These are phyloP conservation scores for Bombyx mandarina DNA, from an alignment of 1,140 invertebrate genomes.

Conservation along the genomic window DNA sequence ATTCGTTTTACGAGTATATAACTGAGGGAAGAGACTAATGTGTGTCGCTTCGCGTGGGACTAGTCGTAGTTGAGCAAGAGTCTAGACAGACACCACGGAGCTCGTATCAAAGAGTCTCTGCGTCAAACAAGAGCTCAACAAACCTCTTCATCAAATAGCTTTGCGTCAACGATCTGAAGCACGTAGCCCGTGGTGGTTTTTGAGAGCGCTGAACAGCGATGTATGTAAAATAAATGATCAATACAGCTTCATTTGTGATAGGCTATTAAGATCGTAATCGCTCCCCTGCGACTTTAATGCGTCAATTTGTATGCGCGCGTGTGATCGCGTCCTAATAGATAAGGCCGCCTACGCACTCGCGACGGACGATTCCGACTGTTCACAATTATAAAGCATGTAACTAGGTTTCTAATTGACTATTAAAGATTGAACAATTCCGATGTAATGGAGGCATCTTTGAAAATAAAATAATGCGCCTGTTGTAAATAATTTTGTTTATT, in stretches of 20 bases:
- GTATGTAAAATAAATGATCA: conserved; percentile 26
- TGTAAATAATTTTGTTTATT: too few relatives aligned
- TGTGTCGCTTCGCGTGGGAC: too few relatives aligned
- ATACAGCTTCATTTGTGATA: conserved; percentile 46
- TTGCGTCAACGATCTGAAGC: too few relatives aligned
- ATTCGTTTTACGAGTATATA: too few relatives aligned
- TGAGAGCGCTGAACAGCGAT: not conserved
- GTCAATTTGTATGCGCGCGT: conserved; percentile 55
- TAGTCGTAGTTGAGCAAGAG: too few relatives aligned
- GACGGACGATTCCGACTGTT: not conserved
- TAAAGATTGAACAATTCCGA: too few relatives aligned
- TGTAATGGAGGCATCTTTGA: not conserved
- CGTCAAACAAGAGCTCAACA: too few relatives aligned
- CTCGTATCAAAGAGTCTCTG: too few relatives aligned
- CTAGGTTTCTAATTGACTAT: conserved; percentile 9
- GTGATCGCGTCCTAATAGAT: conserved; percentile 38
- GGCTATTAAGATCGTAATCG: conserved; percentile 44
- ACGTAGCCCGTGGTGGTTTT: not conserved
- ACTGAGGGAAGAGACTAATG: too few relatives aligned
- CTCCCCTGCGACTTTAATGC: conserved; percentile 30
- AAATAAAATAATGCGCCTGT: not conserved
- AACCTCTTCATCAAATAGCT: too few relatives aligned
- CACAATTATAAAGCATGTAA: conserved; percentile 7
- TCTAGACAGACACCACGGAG: too few relatives aligned
- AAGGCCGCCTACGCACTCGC: conserved; percentile 24